Percentiles rank a stretch among this genome's conserved stretches.
phyloP scores from a whole-genome alignment of 1,140 invertebrate genomes.

The Drosophila bipectinata region DNA sequence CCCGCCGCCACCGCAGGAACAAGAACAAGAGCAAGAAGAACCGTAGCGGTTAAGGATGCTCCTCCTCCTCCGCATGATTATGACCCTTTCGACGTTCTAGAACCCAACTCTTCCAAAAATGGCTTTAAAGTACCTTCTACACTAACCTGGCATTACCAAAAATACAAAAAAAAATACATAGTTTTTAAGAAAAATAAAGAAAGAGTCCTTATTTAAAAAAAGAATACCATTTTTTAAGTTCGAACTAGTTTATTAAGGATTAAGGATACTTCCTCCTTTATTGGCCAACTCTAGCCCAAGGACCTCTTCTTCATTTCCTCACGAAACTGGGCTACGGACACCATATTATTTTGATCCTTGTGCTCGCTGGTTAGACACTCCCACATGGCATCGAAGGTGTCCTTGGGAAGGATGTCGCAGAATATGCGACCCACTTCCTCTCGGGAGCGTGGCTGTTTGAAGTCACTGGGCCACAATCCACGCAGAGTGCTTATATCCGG shows the following conservation, averaged over 20 bases:
- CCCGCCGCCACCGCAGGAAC: neutral
- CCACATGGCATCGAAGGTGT: conserved; percentile 56
- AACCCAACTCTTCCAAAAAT: neutral
- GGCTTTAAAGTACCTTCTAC: neutral
- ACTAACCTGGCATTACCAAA: neutral
- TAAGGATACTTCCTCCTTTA: neutral
- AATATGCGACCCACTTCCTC: conserved; percentile 61
- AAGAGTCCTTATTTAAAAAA: neutral
- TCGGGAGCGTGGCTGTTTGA: conserved; percentile 38
- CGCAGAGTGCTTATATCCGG: conserved; percentile 36
- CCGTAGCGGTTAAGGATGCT: neutral
- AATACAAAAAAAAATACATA: neutral
- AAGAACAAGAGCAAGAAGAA: neutral
- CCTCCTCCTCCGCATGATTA: too few relatives aligned
- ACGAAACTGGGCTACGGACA: conserved; percentile 53
- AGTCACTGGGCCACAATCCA: conserved; percentile 58
- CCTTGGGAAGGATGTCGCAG: conserved; percentile 25
- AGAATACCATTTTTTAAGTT: neutral
- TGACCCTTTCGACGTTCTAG: neutral
- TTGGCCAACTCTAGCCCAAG: neutral
- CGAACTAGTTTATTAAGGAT: neutral
- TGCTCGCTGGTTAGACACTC: conserved; percentile 15
- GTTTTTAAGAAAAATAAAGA: neutral
- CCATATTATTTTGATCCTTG: conserved; percentile 18
- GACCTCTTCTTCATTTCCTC: conserved; percentile 21